Percentiles rank a stretch among this genome's conserved stretches.
Conservation (phyloP, 2,113 vertebrate genomes). For the Echinops telfairi region DNA sequence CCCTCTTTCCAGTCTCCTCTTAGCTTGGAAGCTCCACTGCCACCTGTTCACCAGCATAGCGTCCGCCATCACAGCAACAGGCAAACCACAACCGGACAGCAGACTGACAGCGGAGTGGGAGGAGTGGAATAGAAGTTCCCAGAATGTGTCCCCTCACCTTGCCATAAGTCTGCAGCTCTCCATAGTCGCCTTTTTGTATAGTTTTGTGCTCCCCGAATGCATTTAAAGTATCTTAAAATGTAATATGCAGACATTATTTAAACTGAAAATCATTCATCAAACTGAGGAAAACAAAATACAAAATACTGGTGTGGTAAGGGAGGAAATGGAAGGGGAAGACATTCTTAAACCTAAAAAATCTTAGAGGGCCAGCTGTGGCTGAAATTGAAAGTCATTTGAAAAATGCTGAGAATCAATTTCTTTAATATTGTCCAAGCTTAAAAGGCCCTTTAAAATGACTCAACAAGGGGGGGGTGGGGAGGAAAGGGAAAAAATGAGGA, state of each 20-base stretch:
- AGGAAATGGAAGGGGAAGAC: neutral
- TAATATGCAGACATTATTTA: slow-evolving; percentile 13
- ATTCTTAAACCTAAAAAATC: slow-evolving; percentile 31
- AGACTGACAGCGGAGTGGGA: too few species aligned
- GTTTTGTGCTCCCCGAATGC: slow-evolving; percentile 17
- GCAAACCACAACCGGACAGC: too few species aligned
- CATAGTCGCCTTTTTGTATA: too few species aligned
- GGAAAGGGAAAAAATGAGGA: too few species aligned
- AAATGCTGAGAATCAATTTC: slow-evolving; percentile 72
- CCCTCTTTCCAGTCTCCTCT: too few species aligned
- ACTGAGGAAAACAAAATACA: slow-evolving; percentile 36
- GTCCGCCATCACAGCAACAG: too few species aligned
- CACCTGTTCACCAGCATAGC: too few species aligned
- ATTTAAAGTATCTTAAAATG: neutral
- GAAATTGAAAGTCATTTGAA: slow-evolving; percentile 77
- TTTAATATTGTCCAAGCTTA: slow-evolving; percentile 59
- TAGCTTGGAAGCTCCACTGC: too few species aligned
- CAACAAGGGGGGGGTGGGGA: too few species aligned
- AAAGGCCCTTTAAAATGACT: neutral
- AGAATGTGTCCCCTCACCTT: neutral
- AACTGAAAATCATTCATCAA: slow-evolving; percentile 38
- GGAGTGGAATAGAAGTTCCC: neutral
- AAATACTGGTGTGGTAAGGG: neutral
- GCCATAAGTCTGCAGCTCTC: neutral
- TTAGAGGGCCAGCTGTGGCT: slow-evolving; percentile 38